Evolutionary conservation across 2,797 vertebrate species (phyloP).

Genomic region (Acanthiza pusilla): DNA sequence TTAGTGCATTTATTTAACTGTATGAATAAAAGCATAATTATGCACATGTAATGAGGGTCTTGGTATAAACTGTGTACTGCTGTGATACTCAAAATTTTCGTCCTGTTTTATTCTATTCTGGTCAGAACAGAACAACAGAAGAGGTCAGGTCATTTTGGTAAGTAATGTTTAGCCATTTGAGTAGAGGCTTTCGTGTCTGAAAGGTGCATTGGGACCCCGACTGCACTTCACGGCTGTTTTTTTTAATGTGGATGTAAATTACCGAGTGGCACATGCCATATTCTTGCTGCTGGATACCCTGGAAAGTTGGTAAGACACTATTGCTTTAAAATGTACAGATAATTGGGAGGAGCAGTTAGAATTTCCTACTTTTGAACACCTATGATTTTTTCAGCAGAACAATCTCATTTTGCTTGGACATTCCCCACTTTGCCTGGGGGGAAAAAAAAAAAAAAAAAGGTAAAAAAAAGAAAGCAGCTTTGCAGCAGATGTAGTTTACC

Average conservation of each 20-base stretch:
- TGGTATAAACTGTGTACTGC: neutral
- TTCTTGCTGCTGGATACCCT: neutral
- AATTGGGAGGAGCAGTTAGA: neutral
- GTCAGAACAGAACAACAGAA: no score
- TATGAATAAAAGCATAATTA: neutral
- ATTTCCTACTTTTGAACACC: neutral
- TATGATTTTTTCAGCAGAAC: neutral
- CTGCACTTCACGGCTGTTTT: neutral
- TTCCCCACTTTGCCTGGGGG: neutral
- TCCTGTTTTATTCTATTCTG: neutral
- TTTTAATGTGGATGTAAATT: neutral
- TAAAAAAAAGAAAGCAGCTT: neutral
- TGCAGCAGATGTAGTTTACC: neutral
- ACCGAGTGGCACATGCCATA: fast-evolving
- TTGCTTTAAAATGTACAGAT: neutral
- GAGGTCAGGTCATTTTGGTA: neutral
- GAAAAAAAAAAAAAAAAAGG: neutral
- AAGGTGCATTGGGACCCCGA: neutral
- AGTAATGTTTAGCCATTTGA: neutral
- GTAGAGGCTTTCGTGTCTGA: neutral
- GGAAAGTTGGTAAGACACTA: neutral
- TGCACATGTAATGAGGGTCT: fast-evolving
- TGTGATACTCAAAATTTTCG: neutral
- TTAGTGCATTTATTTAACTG: neutral
- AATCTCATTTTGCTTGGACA: neutral